A percentile compares a stretch with the other conserved stretches of the same genome.
These are phyloP conservation scores for Encarsia formosa DNA, from an alignment of 2,888 invertebrate genomes.

Conservation along the genomic window DNA sequence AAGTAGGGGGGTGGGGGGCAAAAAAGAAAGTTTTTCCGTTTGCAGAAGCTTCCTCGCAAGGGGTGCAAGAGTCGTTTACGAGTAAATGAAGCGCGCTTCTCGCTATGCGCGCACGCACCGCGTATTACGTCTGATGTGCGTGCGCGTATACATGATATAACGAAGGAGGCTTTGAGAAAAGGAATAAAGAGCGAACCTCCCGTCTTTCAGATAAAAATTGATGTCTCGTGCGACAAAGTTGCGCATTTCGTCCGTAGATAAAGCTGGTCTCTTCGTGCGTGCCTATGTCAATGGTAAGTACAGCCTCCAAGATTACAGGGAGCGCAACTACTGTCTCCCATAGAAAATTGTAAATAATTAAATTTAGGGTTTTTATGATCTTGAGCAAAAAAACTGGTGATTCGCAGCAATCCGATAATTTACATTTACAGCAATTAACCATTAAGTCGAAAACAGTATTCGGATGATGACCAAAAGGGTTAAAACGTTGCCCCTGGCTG, in stretches of 20 bases:
- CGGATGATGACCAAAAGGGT: too few relatives aligned
- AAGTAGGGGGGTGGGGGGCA: background rate
- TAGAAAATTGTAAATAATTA: too few relatives aligned
- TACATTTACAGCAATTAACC: too few relatives aligned
- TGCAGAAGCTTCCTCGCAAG: background rate
- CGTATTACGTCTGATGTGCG: too few relatives aligned
- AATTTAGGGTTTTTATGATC: too few relatives aligned
- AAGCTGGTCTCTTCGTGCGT: background rate
- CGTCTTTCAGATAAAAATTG: conserved; percentile 24
- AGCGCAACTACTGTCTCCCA: too few relatives aligned
- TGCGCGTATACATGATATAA: background rate
- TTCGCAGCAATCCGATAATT: too few relatives aligned
- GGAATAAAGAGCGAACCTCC: background rate
- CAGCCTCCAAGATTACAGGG: too few relatives aligned
- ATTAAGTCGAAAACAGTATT: too few relatives aligned
- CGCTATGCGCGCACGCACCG: conserved; percentile 1
- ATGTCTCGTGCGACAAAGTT: conserved; percentile 26
- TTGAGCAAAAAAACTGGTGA: too few relatives aligned
- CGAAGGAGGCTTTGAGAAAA: background rate
- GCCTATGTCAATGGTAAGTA: too few relatives aligned
- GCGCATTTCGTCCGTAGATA: conserved; percentile 19
- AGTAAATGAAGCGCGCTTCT: conserved; percentile 26
- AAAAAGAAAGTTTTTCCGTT: conserved; percentile 26
- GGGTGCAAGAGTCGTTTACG: conserved; percentile 11
- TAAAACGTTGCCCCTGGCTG: too few relatives aligned